Percentiles rank a stretch among this genome's conserved stretches.
phyloP scores from a whole-genome alignment of 2,113 vertebrate species.

The Solenodon paradoxus region DNA sequence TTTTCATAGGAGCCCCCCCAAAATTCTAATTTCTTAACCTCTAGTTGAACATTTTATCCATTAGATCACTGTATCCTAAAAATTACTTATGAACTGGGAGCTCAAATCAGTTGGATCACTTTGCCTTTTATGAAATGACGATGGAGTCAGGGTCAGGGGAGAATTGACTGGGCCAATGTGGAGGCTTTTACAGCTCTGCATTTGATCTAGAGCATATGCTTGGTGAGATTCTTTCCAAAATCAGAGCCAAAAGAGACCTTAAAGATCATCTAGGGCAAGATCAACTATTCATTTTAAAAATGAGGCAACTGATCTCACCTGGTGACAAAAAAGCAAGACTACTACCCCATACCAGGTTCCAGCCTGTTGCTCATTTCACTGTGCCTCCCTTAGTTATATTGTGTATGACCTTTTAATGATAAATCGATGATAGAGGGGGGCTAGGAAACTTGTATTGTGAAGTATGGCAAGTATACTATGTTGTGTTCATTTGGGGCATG shows the following conservation, averaged over 20 bases:
- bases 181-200: neutral
- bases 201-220: neutral
- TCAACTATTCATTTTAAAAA: constrained; percentile 9
- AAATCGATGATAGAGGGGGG: neutral
- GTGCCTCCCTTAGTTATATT: neutral
- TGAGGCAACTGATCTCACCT: neutral
- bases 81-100: neutral
- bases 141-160: neutral
- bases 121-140: neutral
- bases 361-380: neutral
- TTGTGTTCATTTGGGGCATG: neutral
- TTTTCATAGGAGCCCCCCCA: neutral
- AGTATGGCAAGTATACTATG: neutral
- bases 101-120: neutral
- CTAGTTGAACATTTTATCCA: neutral
- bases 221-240: neutral
- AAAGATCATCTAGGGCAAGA: neutral
- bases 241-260: neutral
- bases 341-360: neutral
- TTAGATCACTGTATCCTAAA: neutral
- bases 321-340: neutral
- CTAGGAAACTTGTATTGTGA: neutral
- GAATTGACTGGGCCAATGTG: neutral
- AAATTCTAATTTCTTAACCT: constrained; percentile 14
- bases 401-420: neutral